Evolutionary conservation across 2,888 invertebrate species (phyloP), one percentile per base, ranked within the genome.

Genomic region (Glyphotaelius pellucidus): DNA sequence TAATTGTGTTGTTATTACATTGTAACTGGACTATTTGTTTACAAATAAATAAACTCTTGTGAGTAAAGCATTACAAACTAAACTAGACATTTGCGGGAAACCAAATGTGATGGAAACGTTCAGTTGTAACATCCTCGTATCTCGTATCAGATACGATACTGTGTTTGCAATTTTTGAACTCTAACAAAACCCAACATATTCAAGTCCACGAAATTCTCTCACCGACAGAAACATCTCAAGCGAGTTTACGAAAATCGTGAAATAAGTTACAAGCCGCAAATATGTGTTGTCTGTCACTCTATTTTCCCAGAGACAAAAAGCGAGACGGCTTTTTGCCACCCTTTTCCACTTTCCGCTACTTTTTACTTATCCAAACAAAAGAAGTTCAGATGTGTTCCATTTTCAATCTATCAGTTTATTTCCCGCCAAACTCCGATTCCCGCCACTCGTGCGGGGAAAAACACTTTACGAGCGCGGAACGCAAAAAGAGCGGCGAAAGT

Each of bases 391-490:
- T 89, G 89, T 30, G 80, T 89, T 80, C 89, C 80, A 79, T 89
- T 80, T 89, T 89, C 88, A 79, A 89, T 80, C 38, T 89, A 80
- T 38, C 79, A 38, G 89, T 80, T 80, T 89, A 89, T 89, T 89
- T 88, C 47, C 47, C 52, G 15, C 88, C 35, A 35, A 80, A 87
- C 86, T 91, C 86, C 90, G 38, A 83, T 87, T 52, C 90, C 19
- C 83, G 47, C 80, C 90, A 87, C 90, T 87, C 90, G 90, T 91
- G 90, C 90, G 87, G 38, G 90, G 86, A 80, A 86, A 85, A 86
- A 85, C 90, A 91, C 87, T 91, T 91, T 35, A 31, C 47, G 38
- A 38, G 67, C 52, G 86, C 30, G 87, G 47, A 79, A 90, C 30
- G 80, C 85, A 86, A 90, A 47, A 47, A 47, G 47, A 47, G 47